These are phyloP conservation scores for Ceuthmochares aereus DNA, from an alignment of 2,113 vertebrate genomes.

Conservation along the genomic window DNA sequence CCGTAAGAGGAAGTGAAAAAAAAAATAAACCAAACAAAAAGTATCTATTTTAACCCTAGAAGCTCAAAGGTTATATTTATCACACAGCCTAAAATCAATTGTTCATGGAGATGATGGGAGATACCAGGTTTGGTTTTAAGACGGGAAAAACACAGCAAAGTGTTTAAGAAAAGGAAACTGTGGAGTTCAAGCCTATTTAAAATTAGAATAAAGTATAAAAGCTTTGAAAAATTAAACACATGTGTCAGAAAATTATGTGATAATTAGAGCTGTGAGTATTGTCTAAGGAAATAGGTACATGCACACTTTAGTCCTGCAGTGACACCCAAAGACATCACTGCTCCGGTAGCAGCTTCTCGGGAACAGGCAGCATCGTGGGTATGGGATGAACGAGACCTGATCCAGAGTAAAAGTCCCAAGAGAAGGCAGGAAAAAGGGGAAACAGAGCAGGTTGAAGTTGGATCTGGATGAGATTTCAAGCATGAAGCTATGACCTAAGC, in stretches of 20 bases:
- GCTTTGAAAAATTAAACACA: background rate
- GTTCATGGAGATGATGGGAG: background rate
- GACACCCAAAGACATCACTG: background rate
- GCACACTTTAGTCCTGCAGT: accelerated
- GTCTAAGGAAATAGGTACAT: background rate
- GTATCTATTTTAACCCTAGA: background rate
- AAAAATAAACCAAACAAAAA: background rate
- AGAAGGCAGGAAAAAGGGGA: background rate
- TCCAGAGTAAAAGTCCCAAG: accelerated
- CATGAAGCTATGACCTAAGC: background rate
- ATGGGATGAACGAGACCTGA: background rate
- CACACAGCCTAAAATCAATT: background rate
- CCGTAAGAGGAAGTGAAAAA: background rate
- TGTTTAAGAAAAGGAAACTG: background rate
- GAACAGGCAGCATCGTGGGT: background rate
- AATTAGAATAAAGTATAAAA: background rate
- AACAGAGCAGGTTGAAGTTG: background rate
- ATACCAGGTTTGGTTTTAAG: background rate
- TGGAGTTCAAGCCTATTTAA: background rate
- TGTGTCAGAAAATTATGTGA: background rate
- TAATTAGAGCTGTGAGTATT: accelerated
- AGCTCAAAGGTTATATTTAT: background rate
- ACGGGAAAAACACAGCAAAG: background rate
- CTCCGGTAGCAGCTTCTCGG: background rate
- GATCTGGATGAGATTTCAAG: background rate